phyloP scores from a whole-genome alignment of 2,888 invertebrate species.

The Metallyticus violacea region DNA sequence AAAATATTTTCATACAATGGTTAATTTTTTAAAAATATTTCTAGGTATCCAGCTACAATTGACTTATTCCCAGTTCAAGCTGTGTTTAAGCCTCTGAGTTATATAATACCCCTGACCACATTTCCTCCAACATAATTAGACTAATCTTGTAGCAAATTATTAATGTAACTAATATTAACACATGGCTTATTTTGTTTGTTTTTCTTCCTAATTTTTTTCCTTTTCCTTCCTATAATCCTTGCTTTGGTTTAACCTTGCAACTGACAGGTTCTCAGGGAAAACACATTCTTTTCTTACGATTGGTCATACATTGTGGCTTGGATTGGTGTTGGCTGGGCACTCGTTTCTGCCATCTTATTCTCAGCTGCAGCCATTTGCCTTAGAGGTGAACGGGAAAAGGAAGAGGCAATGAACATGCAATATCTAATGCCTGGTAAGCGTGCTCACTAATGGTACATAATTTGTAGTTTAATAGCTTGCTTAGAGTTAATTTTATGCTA shows the following conservation, averaged over 20 bases:
- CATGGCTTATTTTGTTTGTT: too few relatives aligned
- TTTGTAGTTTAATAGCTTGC: too few relatives aligned
- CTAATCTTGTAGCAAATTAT: too few relatives aligned
- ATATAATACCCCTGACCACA: too few relatives aligned
- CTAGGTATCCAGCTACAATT: too few relatives aligned
- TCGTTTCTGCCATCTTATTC: conserved; percentile 88
- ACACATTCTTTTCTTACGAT: conserved; percentile 83
- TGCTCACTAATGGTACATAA: not conserved
- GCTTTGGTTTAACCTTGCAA: conserved; percentile 5
- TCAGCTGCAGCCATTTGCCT: conserved; percentile 93
- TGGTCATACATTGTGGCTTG: conserved; percentile 97
- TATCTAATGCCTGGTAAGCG: conserved; percentile 90
- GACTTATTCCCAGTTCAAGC: too few relatives aligned
- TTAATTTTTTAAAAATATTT: too few relatives aligned
- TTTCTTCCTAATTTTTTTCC: conserved; percentile 39
- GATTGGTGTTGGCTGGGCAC: conserved; percentile 91
- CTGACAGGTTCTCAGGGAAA: conserved; percentile 78
- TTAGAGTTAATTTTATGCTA: too few relatives aligned
- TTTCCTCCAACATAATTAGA: too few relatives aligned
- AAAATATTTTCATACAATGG: too few relatives aligned
- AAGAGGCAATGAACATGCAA: conserved; percentile 96
- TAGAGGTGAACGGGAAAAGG: conserved; percentile 88
- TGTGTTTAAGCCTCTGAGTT: too few relatives aligned
- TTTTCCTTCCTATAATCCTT: conserved; percentile 32
- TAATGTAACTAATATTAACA: too few relatives aligned